Evolutionary conservation across 2,888 invertebrate genomes (phyloP), one percentile per base, ranked within the genome.

Genomic region (Caradrina clavipalpis): DNA sequence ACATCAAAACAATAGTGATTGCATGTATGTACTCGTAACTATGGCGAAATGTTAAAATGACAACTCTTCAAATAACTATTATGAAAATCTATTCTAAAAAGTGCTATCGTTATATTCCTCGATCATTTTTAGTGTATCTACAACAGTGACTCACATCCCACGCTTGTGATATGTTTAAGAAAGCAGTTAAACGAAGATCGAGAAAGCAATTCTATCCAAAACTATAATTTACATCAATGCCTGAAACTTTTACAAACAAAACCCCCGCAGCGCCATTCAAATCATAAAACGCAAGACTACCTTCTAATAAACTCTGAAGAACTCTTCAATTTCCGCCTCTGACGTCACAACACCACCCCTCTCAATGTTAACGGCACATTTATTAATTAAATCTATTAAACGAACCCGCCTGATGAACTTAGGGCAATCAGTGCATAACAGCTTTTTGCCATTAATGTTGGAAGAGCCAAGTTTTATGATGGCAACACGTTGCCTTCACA

Each of bases 341-440:
- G 39, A 50, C 22, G 15, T 50, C 45, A 50, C 53, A 67, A 55
- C 57, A 59, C 57, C 64, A 68, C 45, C 66, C 54, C 50, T 51
- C 62, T 42, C 51, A 66, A 63, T 51, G 66, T 67, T 62, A 69
- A 76, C 54, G 54, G 76, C 31, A 65, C 69, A 68, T 76, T 76
- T 67, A 70, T 73, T 81, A 77, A 81, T 81, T 81, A 77, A 68
- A 70, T 68, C 59, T 58, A 81, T 70, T 59, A 77, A 68, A 67
- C 60, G 49, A 51, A 50, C 50, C 58, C 15, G 60, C 50, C 51
- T 68, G 57, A 70, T 69, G 70, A 77, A 72, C 61, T 50, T n/a
- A 54, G 15, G 26, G 65, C 65, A 81, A 81, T 81, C 73, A 70
- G 61, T 51, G 54, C 65, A 55, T 35, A 77, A 49, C 70, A 69